Evolutionary conservation across 2,113 vertebrate genomes (phyloP).

Genomic region (Platycercus adscitus): DNA sequence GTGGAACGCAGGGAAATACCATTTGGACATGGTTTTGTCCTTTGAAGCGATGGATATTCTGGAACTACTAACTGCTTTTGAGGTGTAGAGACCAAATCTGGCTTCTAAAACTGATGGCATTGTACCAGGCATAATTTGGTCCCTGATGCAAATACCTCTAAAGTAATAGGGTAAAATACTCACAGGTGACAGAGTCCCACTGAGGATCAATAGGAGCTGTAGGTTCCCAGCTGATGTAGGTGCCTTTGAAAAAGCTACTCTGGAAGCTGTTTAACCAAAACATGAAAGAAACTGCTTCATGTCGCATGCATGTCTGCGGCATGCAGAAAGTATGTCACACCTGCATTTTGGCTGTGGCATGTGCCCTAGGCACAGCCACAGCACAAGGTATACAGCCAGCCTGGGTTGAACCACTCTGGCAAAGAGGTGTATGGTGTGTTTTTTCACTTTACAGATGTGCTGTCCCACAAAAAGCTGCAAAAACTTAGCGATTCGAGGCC

Average conservation of each 20-base stretch:
- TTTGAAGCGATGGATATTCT: background rate
- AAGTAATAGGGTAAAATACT: background rate
- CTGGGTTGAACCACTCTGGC: background rate
- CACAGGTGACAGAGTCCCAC: background rate
- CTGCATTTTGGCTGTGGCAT: background rate
- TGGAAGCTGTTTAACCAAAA: conserved; percentile 38
- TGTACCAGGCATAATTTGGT: background rate
- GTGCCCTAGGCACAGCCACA: background rate
- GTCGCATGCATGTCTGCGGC: background rate
- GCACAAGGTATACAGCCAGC: background rate
- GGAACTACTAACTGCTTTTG: background rate
- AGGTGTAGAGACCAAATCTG: background rate
- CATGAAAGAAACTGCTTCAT: background rate
- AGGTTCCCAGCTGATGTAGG: background rate
- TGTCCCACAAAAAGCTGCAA: background rate
- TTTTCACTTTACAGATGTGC: background rate
- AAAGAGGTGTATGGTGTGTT: background rate
- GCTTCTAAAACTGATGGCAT: rapidly evolving
- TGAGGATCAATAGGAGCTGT: background rate
- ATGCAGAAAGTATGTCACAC: conserved; percentile 57
- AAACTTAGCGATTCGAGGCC: background rate
- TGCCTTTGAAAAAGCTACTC: conserved; percentile 1
- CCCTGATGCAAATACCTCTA: background rate
- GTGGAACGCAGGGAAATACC: background rate
- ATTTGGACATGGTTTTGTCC: background rate